Percentiles rank a stretch among this genome's conserved stretches.
phyloP scores from a whole-genome alignment of 2,888 invertebrate genomes.

The Temnothorax ravouxi region DNA sequence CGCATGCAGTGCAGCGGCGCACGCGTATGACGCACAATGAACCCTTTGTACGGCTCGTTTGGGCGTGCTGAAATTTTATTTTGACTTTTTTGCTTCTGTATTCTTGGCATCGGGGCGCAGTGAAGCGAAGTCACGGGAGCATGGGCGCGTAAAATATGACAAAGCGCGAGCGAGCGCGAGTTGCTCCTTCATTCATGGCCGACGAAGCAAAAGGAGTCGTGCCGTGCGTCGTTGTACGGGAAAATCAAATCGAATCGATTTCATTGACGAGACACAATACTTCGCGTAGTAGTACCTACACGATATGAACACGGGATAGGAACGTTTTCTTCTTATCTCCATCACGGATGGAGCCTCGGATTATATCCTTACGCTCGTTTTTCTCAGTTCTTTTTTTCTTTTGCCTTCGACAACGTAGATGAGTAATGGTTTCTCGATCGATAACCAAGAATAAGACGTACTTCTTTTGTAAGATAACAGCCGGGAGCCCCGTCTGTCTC shows the following conservation, averaged over 20 bases:
- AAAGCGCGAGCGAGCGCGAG: conserved; percentile 65
- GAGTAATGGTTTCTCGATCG: conserved; percentile 55
- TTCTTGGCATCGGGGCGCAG: conserved; percentile 58
- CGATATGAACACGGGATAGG: conserved; percentile 25
- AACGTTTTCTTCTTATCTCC: conserved; percentile 36
- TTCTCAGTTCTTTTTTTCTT: background rate
- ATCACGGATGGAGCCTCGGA: conserved; percentile 7
- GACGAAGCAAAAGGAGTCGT: conserved; percentile 68
- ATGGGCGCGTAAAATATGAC: conserved; percentile 74
- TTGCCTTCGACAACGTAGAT: conserved; percentile 41
- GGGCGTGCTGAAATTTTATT: conserved; percentile 50
- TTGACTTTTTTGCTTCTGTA: conserved; percentile 49
- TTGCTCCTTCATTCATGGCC: conserved; percentile 70
- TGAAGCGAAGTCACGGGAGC: conserved; percentile 45
- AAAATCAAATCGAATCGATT: conserved; percentile 75
- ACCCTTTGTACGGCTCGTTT: conserved; percentile 49
- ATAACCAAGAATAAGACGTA: conserved; percentile 50
- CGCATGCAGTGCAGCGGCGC: conserved; percentile 44
- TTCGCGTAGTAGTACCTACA: conserved; percentile 29
- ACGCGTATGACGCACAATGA: conserved; percentile 54
- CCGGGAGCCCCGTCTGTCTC: background rate
- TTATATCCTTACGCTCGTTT: conserved; percentile 38
- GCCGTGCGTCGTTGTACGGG: conserved; percentile 55
- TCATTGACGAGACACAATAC: conserved; percentile 68
- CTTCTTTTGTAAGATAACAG: conserved; percentile 46